Evolutionary conservation across 1,140 invertebrate species (phyloP).

Genomic region (Papilio dardanus): DNA sequence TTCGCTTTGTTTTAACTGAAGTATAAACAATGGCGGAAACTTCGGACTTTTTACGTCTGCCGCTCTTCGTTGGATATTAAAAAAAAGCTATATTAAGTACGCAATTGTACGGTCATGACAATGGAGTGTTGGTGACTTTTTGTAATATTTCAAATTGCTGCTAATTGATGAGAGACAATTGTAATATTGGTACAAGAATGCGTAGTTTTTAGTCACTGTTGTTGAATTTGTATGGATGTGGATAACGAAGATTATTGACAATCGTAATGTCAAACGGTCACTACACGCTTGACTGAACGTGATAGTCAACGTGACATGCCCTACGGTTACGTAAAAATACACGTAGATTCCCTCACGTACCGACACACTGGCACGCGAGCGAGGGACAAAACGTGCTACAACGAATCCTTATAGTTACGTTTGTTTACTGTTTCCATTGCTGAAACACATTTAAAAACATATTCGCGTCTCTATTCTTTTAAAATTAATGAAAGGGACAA

Average conservation of each 20-base stretch:
- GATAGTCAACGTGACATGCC: slow-evolving; percentile 11
- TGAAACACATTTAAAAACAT: not conserved
- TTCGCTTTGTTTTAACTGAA: slow-evolving; percentile 7
- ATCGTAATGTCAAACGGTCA: not conserved
- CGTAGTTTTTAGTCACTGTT: too few relatives aligned
- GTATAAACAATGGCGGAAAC: slow-evolving; percentile 22
- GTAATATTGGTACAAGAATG: too few relatives aligned
- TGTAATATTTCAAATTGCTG: slow-evolving; percentile 18
- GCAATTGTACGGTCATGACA: slow-evolving; percentile 31
- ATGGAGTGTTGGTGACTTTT: slow-evolving; percentile 18
- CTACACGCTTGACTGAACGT: not conserved
- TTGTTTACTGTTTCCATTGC: not conserved
- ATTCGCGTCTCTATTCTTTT: not conserved
- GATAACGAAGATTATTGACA: not conserved
- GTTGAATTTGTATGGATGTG: not conserved
- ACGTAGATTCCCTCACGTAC: slow-evolving; percentile 14
- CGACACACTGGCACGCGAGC: not conserved
- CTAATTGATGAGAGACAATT: slow-evolving; percentile 23
- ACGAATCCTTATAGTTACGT: slow-evolving; percentile 1
- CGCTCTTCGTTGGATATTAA: slow-evolving; percentile 20
- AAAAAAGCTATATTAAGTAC: slow-evolving; percentile 32
- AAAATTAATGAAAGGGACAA: not conserved
- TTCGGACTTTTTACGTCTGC: slow-evolving; percentile 20
- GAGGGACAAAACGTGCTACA: slow-evolving; percentile 1
- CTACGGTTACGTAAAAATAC: slow-evolving; percentile 1